Base-by-base conservation (phyloP, 2,113 vertebrate genomes). In the Gambusia affinis region DNA sequence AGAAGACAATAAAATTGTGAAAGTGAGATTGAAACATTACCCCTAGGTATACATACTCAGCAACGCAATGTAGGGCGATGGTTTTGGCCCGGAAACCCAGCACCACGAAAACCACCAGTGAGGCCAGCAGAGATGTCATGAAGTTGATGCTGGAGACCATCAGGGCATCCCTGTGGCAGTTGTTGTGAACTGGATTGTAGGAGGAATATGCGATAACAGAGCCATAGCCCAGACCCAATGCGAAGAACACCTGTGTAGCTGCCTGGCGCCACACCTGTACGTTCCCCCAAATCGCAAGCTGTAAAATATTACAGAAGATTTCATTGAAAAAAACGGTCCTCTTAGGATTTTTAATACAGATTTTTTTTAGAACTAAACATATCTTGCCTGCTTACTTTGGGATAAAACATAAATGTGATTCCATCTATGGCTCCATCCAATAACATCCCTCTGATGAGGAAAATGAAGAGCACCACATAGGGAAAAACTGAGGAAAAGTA, bases 141-240 rank as follows among this genome's bases (percentile, higher is more conserved):
- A 99, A 98, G 91, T 99, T 99, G 93, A 99, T 98, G 91, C 94
- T 81, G 73, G 98, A 98, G 70, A 99, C 98, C 2, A 98, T 94
- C 0, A 97, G 92, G 1, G 98, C 96, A 0, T 99, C 98, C 0
- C 97, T 96, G 91, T 99, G 98, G 88, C 98, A 99, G 94, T 99
- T 99, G 94, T 99, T 99, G 91, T 98, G 92, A 73, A 96, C 92
- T 35, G 98, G 98, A 91, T 99, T 99, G 94, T 99, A 99, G 92
- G 97, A 99, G 73, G 98, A 99, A 91, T 99, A 99, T 4, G 98
- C 98, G 0, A 99, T 99, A 82, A 99, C 97, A 0, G 98, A 98
- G 33, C 98, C 98, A 0, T 98, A 99, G 28, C 98, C 98, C 77
- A 99, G 90, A n/a, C 98, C 98, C 19, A 99, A 86, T n/a, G 98